Evolutionary conservation across 2,888 invertebrate genomes (phyloP), one percentile per base, ranked within the genome.

Genomic region (Lasioglossum villosulum): DNA sequence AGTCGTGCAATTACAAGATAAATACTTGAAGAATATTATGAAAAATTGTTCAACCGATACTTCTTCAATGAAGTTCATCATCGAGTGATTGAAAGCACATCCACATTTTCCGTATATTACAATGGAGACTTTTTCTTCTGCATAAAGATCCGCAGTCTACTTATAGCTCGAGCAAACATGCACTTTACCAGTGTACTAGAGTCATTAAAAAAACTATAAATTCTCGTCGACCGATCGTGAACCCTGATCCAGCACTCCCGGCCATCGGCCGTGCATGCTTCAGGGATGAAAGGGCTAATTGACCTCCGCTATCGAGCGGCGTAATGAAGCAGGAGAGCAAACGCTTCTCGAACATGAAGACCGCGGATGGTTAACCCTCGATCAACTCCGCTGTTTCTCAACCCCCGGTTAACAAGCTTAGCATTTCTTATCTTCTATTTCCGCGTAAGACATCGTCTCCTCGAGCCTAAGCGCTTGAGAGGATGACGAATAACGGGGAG

Each of bases 381-480:
- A 78, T 83, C 42, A 52, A 74, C 77, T 70, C 59, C 59, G 30
- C 30, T 45, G n/a, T 63, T 52, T 74, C 19, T 68, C 70, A 30
- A 68, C 27, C 23, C 56, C 45, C 42, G 27, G 27, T 56, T 83
- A 78, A 75, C 71, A 56, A 75, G 84, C 75, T 83, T 66, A 14
- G n/a, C 12, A 19, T 56, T 66, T 52, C 56, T 45, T 30, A 45
- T 83, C 63, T 72, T 37, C 59, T 63, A 70, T 37, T 66, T 72
- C 52, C 75, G 66, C 68, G 8, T 34, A 72, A 84, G 83, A 63
- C 83, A 52, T 66, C 52, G 16, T 37, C 23, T 84, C 66, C 27
- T 72, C 30, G n/a, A 16, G 70, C 10, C 34, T 74, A 85, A 80
- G 76, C 37, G 42, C 30, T 78, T 86, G 83, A 86, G 86, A 80